Base-by-base conservation (phyloP, 1,140 invertebrate species). In the Saccostrea cuccullata region DNA sequence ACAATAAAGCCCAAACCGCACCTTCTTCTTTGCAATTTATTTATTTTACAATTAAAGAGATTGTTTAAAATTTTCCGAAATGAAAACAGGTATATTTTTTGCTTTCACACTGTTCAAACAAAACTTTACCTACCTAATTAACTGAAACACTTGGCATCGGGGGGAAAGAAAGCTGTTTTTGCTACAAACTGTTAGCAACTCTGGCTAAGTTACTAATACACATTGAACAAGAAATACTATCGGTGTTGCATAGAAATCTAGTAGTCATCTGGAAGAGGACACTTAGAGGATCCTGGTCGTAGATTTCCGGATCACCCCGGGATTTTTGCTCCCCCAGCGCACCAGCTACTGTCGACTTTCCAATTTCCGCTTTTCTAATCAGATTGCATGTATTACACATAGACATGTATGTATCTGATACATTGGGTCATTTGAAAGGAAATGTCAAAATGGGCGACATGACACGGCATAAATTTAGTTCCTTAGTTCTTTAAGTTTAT, bases 271-370 rank as follows among this genome's bases (percentile, higher is more conserved):
- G 70, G 70, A 77, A 77, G 15, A 13, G 12, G 70, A 15, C 26
- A 77, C 70, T 77, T 77, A 77, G 11, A 77, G 70, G 70, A 77
- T 77, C 70, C 70, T 77, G 70, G 70, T 77, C 30, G 2, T 26
- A 36, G 30, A 36, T 77, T 77, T 77, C 70, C 70, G 23, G 70
- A 77, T 36, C 26, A 26, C 11, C 26, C 26, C 13, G 26, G 15
- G n/a, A 64, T 5, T 64, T 64, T 17, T 20, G 58, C 15, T n/a
- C 17, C 70, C 70, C 26, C 13, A 30, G 30, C 70, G 11, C 26
- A 30, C 26, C 13, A 30, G 70, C 70, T 77, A 77, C 70, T 77
- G 70, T 77, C 26, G 8, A 77, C 20, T 67, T 67, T 67, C 60
- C 70, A 26, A 30, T 36, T 77, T 36, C 47, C 47, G 5, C 47